Conservation (phyloP, 2,888 invertebrate genomes). For the Busseola fusca region DNA sequence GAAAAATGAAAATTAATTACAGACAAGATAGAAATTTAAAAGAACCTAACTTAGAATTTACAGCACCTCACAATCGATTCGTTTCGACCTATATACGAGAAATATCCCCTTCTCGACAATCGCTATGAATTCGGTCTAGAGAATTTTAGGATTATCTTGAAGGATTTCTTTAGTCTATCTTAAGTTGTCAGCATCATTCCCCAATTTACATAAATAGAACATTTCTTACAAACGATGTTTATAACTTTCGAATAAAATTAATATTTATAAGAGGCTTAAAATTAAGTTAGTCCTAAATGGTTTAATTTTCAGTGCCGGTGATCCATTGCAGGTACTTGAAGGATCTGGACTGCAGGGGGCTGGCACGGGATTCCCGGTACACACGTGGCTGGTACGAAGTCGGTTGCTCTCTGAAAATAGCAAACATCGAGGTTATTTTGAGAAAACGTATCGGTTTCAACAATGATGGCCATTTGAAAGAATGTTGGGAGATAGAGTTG, state of each 20-base stretch:
- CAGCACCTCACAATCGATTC: constrained; percentile 70
- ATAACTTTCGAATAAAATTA: constrained; percentile 57
- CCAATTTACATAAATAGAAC: constrained; percentile 61
- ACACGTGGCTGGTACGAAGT: constrained; percentile 76
- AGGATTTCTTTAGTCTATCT: constrained; percentile 56
- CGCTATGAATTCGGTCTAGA: constrained; percentile 73
- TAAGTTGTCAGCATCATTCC: constrained; percentile 61
- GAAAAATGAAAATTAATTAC: constrained; percentile 68
- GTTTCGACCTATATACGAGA: constrained; percentile 66
- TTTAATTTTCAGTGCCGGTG: constrained; percentile 86
- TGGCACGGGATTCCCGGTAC: constrained; percentile 77
- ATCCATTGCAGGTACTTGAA: constrained; percentile 88
- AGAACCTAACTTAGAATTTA: constrained; percentile 63
- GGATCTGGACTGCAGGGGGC: constrained; percentile 87
- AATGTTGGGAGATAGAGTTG: constrained; percentile 23
- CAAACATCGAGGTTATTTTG: constrained; percentile 41
- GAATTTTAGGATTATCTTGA: constrained; percentile 75
- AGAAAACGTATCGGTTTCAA: constrained; percentile 42
- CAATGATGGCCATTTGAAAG: constrained; percentile 33
- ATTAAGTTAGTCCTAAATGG: constrained; percentile 58
- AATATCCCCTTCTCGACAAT: constrained; percentile 67
- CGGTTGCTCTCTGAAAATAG: constrained; percentile 84
- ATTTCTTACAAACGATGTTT: constrained; percentile 58
- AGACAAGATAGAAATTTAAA: constrained; percentile 55
- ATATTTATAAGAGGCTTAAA: constrained; percentile 59